Evolutionary conservation across 2,113 vertebrate species (phyloP).

Genomic region (Leucopsar rothschildi): DNA sequence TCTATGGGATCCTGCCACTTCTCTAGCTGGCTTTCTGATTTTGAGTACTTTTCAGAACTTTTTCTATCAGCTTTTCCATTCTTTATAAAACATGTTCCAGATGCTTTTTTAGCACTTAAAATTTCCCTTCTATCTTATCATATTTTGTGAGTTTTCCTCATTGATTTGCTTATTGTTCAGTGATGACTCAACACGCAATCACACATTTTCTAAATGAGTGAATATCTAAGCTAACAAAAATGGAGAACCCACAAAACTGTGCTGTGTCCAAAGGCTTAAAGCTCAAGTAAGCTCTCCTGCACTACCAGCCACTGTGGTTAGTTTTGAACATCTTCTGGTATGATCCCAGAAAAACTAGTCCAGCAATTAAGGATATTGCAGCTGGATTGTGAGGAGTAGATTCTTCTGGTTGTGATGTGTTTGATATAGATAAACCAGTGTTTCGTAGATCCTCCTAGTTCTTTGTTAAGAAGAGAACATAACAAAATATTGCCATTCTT

Average conservation of each 20-base stretch:
- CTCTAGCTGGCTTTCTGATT: not conserved
- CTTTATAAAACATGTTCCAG: not conserved
- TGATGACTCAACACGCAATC: not conserved
- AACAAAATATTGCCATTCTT: not conserved
- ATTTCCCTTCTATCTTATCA: not conserved
- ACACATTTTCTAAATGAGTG: not conserved
- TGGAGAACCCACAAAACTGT: not conserved
- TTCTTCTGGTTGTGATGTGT: not conserved
- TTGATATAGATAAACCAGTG: not conserved
- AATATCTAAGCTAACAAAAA: not conserved
- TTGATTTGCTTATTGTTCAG: not conserved
- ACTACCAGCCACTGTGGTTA: not conserved
- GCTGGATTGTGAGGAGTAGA: not conserved
- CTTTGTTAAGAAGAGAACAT: not conserved
- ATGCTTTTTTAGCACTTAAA: not conserved
- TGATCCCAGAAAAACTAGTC: not conserved
- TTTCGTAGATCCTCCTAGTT: not conserved
- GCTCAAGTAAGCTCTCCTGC: not conserved
- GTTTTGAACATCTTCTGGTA: not conserved
- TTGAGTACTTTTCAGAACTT: not conserved
- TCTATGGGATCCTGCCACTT: not conserved
- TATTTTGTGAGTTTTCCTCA: not conserved
- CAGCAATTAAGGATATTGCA: not conserved
- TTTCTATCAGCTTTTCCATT: not conserved
- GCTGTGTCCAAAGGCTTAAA: not conserved